A percentile compares a stretch with the other conserved stretches of the same genome.
Conservation (phyloP, 2,888 invertebrate genomes). For the Xanthorhoe spadicearia region DNA sequence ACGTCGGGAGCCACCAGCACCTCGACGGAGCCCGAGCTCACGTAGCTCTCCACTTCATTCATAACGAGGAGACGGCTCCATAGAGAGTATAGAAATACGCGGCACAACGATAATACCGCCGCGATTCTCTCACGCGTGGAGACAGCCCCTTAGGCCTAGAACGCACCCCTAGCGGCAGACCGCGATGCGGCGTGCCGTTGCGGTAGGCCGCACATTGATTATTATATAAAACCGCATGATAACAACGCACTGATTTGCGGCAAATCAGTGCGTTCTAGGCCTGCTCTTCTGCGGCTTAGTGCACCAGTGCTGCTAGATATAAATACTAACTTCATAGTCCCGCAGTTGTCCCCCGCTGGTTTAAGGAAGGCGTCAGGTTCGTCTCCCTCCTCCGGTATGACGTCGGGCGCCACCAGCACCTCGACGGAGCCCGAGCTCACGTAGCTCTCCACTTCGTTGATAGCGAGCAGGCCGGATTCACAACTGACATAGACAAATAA, state of each 20-base stretch:
- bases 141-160: too few relatives aligned
- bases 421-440: conserved; percentile 41
- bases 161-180: too few relatives aligned
- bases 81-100: too few relatives aligned
- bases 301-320: too few relatives aligned
- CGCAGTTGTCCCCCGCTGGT: conserved; percentile 51
- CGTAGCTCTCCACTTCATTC: conserved; percentile 85
- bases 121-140: too few relatives aligned
- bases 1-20: conserved; percentile 63
- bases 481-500: conserved; percentile 72
- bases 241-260: too few relatives aligned
- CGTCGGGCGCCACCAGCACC: conserved; percentile 61
- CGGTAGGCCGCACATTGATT: too few relatives aligned
- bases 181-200: too few relatives aligned
- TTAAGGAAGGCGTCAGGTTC: conserved; percentile 50
- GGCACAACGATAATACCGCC: too few relatives aligned
- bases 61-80: conserved; percentile 88
- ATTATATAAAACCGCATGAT: too few relatives aligned
- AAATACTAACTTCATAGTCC: conserved; percentile 61
- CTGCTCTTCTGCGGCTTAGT: too few relatives aligned
- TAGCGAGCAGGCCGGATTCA: conserved; percentile 87
- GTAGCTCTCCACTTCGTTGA: conserved; percentile 86
- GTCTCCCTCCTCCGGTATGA: conserved; percentile 72
- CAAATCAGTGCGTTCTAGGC: too few relatives aligned
- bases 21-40: conserved; percentile 39